These are phyloP conservation scores for Phytoseiulus persimilis DNA, from an alignment of 2,888 invertebrate species.

Conservation along the genomic window DNA sequence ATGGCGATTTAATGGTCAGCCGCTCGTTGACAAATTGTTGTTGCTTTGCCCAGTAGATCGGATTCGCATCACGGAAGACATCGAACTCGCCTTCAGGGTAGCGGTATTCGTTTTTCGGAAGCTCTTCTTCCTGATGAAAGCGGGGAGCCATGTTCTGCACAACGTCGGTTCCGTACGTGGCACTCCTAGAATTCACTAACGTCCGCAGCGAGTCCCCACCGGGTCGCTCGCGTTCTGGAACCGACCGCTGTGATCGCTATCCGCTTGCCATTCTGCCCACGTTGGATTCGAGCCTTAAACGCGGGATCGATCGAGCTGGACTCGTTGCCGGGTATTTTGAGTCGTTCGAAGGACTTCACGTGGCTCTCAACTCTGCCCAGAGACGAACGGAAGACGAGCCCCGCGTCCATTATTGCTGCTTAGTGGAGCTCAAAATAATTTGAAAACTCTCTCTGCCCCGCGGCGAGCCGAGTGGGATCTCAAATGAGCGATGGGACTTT, in stretches of 20 bases:
- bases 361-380: not conserved
- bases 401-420: not conserved
- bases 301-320: not conserved
- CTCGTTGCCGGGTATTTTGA: not conserved
- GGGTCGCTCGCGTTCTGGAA: not conserved
- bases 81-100: not conserved
- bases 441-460: not conserved
- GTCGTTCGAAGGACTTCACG: not conserved
- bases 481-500: not conserved
- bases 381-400: not conserved
- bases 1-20: not conserved
- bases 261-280: not conserved
- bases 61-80: not conserved
- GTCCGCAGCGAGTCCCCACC: not conserved
- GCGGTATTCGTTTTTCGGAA: not conserved
- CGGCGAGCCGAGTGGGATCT: not conserved
- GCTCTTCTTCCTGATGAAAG: not conserved
- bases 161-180: not conserved
- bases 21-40: not conserved
- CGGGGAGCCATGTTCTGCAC: not conserved
- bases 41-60: not conserved
- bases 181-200: not conserved
- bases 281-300: not conserved
- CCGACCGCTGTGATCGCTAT: not conserved
- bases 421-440: not conserved